These are phyloP conservation scores for Drosophila acutilabella DNA, from an alignment of 2,888 invertebrate genomes.

Conservation along the genomic window DNA sequence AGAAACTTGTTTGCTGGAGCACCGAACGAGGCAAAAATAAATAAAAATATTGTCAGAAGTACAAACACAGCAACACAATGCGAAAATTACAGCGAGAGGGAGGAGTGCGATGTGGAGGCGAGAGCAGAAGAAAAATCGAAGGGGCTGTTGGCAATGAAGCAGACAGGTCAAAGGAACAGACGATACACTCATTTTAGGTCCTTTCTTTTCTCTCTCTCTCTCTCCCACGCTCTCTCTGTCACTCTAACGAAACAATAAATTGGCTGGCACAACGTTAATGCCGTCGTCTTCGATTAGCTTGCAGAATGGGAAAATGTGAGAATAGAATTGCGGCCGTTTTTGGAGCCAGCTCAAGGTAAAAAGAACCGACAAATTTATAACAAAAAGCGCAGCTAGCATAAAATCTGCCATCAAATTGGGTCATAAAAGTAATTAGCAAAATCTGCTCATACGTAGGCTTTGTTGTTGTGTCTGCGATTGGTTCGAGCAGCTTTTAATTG, in stretches of 20 bases:
- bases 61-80: constrained; percentile 43
- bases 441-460: constrained; percentile 46
- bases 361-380: constrained; percentile 55
- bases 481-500: constrained; percentile 63
- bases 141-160: constrained; percentile 27
- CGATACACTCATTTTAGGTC: constrained; percentile 23
- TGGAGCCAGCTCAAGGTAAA: constrained; percentile 51
- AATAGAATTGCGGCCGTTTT: constrained; percentile 12
- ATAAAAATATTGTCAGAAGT: constrained; percentile 39
- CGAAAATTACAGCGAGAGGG: constrained; percentile 33
- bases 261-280: constrained; percentile 37
- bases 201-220: background rate
- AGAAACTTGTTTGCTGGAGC: constrained; percentile 76
- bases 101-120: background rate
- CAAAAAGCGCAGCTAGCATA: constrained; percentile 47
- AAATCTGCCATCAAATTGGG: constrained; percentile 70
- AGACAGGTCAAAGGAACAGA: constrained; percentile 79
- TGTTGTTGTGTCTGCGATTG: constrained; percentile 29
- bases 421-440: constrained; percentile 81
- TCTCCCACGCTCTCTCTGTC: background rate
- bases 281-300: constrained; percentile 51
- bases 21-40: constrained; percentile 51
- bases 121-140: constrained; percentile 7
- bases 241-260: constrained; percentile 66
- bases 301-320: constrained; percentile 43